A percentile compares a stretch with the other conserved stretches of the same genome.
Conservation (phyloP, 1,140 invertebrate genomes). For the Drosophila micromelanica region DNA sequence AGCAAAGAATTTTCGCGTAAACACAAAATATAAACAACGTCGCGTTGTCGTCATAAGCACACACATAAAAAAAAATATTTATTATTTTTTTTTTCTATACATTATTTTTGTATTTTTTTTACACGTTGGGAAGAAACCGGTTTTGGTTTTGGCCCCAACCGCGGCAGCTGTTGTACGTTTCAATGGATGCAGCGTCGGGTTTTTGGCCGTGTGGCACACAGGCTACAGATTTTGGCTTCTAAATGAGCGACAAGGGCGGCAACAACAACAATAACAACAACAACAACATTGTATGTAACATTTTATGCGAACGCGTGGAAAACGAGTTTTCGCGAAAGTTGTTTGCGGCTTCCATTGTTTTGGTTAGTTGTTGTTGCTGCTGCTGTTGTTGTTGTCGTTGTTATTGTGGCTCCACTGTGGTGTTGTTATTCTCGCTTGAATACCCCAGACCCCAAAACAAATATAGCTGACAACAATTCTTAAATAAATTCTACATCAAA, state of each 20-base stretch:
- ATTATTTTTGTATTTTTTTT: not conserved
- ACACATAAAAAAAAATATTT: conserved; percentile 27
- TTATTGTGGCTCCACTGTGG: conserved; percentile 17
- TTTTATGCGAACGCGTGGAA: conserved; percentile 77
- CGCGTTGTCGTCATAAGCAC: too few species aligned
- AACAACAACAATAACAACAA: conserved; percentile 43
- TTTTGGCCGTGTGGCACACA: conserved; percentile 16
- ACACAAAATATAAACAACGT: conserved; percentile 11
- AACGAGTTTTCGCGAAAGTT: conserved; percentile 81
- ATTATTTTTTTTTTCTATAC: not conserved
- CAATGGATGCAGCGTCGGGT: conserved; percentile 49
- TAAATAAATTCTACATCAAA: conserved; percentile 18
- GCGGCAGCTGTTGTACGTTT: conserved; percentile 39
- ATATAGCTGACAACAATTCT: conserved; percentile 19
- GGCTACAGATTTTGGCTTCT: conserved; percentile 54
- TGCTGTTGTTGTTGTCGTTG: conserved; percentile 23
- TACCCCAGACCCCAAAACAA: conserved; percentile 20
- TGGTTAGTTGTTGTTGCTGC: conserved; percentile 42
- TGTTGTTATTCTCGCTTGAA: conserved; percentile 27
- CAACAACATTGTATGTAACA: conserved; percentile 44
- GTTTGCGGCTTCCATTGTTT: conserved; percentile 61
- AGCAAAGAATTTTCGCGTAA: conserved; percentile 11
- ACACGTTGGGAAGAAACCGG: conserved; percentile 47
- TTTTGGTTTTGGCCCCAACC: conserved; percentile 40
- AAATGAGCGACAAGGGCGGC: conserved; percentile 56